Base-by-base conservation (phyloP, 2,888 invertebrate species). In the Dryadula phaetusa region DNA sequence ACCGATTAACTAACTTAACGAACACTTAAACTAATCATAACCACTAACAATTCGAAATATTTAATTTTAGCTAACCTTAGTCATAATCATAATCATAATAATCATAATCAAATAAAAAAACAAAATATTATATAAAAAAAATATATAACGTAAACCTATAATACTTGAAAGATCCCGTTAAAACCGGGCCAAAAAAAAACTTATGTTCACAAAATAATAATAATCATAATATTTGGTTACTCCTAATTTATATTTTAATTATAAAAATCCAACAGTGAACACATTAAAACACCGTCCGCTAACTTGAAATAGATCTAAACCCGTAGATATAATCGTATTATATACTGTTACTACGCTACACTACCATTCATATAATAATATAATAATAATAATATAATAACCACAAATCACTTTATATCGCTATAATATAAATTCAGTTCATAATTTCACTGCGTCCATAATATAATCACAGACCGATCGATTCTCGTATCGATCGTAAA, bases 91-190 rank as follows among this genome's bases (percentile, higher is more conserved):
- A 74, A 70, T 72, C 72, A 74, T 56, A 7, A 25, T 49, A 49
- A 16, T 49, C 28, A 49, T 49, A 49, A 49, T 54, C 4, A 58
- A 44, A 58, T n/a, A 28, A 44, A 44, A 58, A 40, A 22, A n/a
- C n/a, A n/a, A 8, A 56, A 22, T 20, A 40, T 28, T 37, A 75
- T 32, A 32, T 32, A 7, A 72, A 75, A 72, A 69, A 73, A 77
- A 79, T 72, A 75, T 77, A 80, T 69, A 75, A 74, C 63, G 20
- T 69, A 75, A 78, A 82, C 79, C 90, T 90, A 92, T 90, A 92
- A 92, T 92, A 92, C 92, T 92, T 90, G 79, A 80, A 84, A 78
- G 72, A 68, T 79, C 90, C 92, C 91, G 90, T 84, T 88, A 90
- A 89, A 90, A 88, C 88, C 87, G 91, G 91, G 87, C 76, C 76